These are phyloP conservation scores for Brachyhypopomus gauderio DNA, from an alignment of 2,113 vertebrate genomes.

Conservation along the genomic window DNA sequence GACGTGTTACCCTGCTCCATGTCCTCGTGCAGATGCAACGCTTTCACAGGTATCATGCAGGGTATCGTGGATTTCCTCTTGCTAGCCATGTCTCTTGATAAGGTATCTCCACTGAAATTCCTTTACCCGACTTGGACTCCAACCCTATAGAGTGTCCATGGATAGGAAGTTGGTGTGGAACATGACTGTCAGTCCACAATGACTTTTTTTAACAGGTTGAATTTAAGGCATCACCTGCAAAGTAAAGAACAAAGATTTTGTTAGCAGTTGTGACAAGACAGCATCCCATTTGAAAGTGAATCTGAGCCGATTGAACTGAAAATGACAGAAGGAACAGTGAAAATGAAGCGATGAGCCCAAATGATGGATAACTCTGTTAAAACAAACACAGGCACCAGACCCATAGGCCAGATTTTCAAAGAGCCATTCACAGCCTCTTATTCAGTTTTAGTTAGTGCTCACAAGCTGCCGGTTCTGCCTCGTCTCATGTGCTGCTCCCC, in stretches of 20 bases:
- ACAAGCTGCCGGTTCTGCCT: not conserved
- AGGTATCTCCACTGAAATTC: conserved; percentile 55
- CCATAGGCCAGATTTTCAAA: conserved; percentile 14
- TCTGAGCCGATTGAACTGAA: not conserved
- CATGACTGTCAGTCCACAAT: conserved; percentile 61
- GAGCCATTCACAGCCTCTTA: conserved; percentile 39
- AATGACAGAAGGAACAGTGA: not conserved
- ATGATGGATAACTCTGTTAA: not conserved
- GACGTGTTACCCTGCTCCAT: conserved; percentile 68
- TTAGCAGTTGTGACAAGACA: conserved; percentile 6
- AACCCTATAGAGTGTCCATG: conserved; percentile 68
- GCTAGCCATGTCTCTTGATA: conserved; percentile 85
- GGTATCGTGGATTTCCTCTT: conserved; percentile 96
- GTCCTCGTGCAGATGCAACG: conserved; percentile 75
- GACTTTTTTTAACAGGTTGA: conserved; percentile 51
- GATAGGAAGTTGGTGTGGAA: conserved; percentile 54
- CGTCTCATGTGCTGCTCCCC: not conserved
- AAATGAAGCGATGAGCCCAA: too few species aligned
- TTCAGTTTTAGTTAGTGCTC: conserved; percentile 8
- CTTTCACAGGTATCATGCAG: conserved; percentile 97
- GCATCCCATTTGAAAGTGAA: not conserved
- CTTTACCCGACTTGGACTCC: conserved; percentile 57
- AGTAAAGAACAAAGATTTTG: conserved; percentile 8
- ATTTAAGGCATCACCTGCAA: conserved; percentile 58
- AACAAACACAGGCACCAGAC: not conserved